Conservation (phyloP, 2,888 invertebrate species). For the Alentia gelatinosa region DNA sequence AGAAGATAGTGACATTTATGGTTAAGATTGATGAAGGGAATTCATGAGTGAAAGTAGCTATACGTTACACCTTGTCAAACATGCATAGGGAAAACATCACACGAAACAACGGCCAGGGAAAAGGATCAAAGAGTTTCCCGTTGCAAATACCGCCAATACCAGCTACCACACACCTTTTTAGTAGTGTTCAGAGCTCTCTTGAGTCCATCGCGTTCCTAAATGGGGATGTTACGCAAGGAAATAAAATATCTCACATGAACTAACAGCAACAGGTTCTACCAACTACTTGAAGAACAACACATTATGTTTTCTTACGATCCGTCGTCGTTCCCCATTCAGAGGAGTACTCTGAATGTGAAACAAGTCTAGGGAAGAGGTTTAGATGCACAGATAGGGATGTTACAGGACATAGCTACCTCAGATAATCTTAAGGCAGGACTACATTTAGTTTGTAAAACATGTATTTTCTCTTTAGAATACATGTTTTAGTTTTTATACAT, state of each 20-base stretch:
- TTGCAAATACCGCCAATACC: constrained; percentile 16
- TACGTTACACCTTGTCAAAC: not conserved
- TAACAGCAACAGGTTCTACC: not conserved
- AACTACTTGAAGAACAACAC: too few relatives aligned
- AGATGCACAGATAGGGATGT: too few relatives aligned
- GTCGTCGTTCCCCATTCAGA: too few relatives aligned
- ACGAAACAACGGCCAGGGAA: constrained; percentile 3
- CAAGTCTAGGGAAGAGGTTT: too few relatives aligned
- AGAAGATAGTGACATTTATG: too few relatives aligned
- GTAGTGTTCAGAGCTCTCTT: constrained; percentile 58
- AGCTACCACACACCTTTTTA: constrained; percentile 59
- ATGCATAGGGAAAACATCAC: constrained; percentile 11
- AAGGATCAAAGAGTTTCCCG: constrained; percentile 6
- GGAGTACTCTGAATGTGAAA: too few relatives aligned
- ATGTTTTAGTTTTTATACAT: too few relatives aligned
- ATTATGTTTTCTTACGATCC: too few relatives aligned
- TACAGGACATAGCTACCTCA: too few relatives aligned
- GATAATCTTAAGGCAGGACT: too few relatives aligned
- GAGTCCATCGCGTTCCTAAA: constrained; percentile 61
- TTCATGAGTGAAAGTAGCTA: not conserved
- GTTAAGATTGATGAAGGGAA: not conserved
- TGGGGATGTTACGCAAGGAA: not conserved
- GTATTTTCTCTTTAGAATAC: too few relatives aligned
- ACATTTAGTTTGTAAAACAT: too few relatives aligned
- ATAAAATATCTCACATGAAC: not conserved